Base-by-base conservation (phyloP, 2,113 vertebrate species). In the Grus americana region DNA sequence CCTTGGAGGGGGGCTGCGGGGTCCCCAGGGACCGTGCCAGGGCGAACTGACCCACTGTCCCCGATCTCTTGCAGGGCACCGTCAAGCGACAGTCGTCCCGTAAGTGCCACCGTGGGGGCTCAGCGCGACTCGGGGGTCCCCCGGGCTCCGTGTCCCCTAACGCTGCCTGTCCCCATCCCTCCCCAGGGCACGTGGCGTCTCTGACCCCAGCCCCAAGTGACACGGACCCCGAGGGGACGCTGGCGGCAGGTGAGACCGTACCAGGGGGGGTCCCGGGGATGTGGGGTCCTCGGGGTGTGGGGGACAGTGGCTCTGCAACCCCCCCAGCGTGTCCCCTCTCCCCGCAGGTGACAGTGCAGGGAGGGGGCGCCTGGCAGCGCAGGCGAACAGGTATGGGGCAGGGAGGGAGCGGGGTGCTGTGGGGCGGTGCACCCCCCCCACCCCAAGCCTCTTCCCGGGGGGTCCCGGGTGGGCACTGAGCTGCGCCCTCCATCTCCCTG, bases 81-180 rank as follows among this genome's bases (percentile, higher is more conserved):
- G 92, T 98, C 80, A 99, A 98, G 85, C 98, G 98, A 5, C 98
- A 99, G 88, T 97, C 99, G 0, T 30, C 88, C 4, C 74, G 94
- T 96, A 10, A 94, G 96, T 91, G 85, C 5, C 57, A 14, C 58
- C 4, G 2, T 0, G 7, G 71, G 52, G 42, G 12, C 21, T 71
- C 3, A 2, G 20, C 3, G 4, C 1, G 2, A 50, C 15, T 36
- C 1, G 23, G 47, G 58, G 36, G 32, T 54, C 34, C 19, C 36
- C 4, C 2, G 2, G 38, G n/a, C 46, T 63, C 58, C 0, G 3
- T 8, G 55, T 70, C 79, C 79, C 75, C 74, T 50, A 15, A 19
- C 0, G 2, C 38, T 34, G 44, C 30, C 24, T 8, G 42, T 63
- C 79, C 68, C 40, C 30, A 18, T 59, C 84, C 38, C 47, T 22